phyloP scores from a whole-genome alignment of 2,888 invertebrate genomes.

The Drosophila lacicola region DNA sequence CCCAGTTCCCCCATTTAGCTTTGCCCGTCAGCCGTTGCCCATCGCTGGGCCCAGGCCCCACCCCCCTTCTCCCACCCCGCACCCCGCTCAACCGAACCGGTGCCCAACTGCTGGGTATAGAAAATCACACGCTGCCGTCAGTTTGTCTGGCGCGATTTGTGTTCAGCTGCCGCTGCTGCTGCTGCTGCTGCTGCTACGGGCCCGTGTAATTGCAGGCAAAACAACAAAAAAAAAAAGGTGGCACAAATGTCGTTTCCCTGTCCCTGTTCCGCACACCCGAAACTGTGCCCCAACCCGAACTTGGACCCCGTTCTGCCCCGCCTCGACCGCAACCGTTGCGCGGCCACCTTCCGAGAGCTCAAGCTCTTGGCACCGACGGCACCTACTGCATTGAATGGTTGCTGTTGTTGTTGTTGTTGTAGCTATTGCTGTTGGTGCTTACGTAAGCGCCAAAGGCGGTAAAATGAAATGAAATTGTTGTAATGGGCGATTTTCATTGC shows the following conservation, averaged over 20 bases:
- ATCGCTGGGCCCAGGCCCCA: not conserved
- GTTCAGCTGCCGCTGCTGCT: slow-evolving; percentile 37
- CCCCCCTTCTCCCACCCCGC: slow-evolving; percentile 6
- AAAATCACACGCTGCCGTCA: slow-evolving; percentile 79
- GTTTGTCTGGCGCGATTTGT: slow-evolving; percentile 76
- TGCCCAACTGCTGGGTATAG: slow-evolving; percentile 50
- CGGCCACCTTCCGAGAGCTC: slow-evolving; percentile 35
- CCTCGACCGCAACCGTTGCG: slow-evolving; percentile 3
- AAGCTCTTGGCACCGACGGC: slow-evolving; percentile 58
- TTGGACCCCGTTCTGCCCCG: slow-evolving; percentile 14
- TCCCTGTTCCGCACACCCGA: slow-evolving; percentile 31
- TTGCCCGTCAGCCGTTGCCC: not conserved
- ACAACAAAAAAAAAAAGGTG: slow-evolving; percentile 59
- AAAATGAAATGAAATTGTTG: slow-evolving; percentile 80
- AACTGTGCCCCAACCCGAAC: slow-evolving; percentile 17
- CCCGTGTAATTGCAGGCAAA: slow-evolving; percentile 75
- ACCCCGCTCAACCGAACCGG: slow-evolving; percentile 14
- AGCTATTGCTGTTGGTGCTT: slow-evolving; percentile 52
- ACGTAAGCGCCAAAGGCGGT: slow-evolving; percentile 77
- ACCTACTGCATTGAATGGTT: slow-evolving; percentile 53
- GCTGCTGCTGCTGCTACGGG: slow-evolving; percentile 37
- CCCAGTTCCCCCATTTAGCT: slow-evolving; percentile 24
- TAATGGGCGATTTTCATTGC: slow-evolving; percentile 80
- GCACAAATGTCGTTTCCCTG: slow-evolving; percentile 73
- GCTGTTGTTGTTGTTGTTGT: slow-evolving; percentile 29